Base-by-base conservation (phyloP, 2,888 invertebrate species). In the Microplitis manilae region DNA sequence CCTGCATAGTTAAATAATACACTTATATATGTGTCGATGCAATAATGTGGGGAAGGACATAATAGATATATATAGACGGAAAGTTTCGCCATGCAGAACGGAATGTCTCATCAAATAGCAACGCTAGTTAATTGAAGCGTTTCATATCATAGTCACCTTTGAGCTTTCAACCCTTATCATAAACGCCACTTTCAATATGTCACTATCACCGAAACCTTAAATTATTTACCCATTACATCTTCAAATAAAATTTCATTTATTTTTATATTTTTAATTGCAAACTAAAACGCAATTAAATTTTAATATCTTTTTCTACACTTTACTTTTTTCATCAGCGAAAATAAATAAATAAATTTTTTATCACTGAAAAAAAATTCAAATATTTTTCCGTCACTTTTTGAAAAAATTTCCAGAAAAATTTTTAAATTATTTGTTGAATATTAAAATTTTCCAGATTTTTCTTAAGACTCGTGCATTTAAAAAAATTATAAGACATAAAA, bases 61-160 rank as follows among this genome's bases (percentile, higher is more conserved):
- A 41, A 39, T 59, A 39, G 39, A 60, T 62, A n/a, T 39, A 60
- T 62, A n/a, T 39, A 41, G 60, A 82, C 78, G 82, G 80, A 83
- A 83, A 83, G 84, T 84, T 84, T 85, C 84, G 84, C 86, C 88
- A 89, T 84, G 90, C 87, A 85, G 82, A 86, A 87, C 80, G 90
- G 89, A 89, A 90, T 89, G 86, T 85, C 85, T 88, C 85, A 89
- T 89, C 85, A 85, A 82, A 85, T 85, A 83, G 83, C 83, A 80
- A 79, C 84, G 87, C 84, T 85, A 86, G 85, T 88, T 89, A 88
- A 86, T 85, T 83, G 83, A 84, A 86, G 88, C 83, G 87, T 89
- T 88, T 87, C 89, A 89, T 89, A 86, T 85, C 50, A 50, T 78
- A 77, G 73, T 75, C 41, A 75, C 76, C 41, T 70, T 71, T 6